Evolutionary conservation across 2,888 invertebrate genomes (phyloP).

Genomic region (Euspilapteryx auroguttella): DNA sequence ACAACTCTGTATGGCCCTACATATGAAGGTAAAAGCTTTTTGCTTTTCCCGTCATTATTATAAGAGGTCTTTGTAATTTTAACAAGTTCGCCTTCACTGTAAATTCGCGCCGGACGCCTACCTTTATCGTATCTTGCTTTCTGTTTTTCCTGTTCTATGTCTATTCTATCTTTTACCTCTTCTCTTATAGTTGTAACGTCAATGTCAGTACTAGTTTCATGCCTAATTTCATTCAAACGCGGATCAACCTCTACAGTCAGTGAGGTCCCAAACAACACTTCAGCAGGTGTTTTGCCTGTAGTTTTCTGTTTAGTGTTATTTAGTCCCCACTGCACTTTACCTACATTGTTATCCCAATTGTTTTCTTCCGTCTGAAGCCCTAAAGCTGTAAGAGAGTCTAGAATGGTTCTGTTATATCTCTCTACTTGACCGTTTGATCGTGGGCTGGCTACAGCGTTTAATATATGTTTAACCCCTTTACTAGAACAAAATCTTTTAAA

Average conservation of each 20-base stretch:
- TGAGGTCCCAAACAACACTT: conserved; percentile 12
- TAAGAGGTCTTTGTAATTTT: no score
- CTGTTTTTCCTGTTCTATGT: no score
- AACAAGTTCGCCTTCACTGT: conserved; percentile 5
- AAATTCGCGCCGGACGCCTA: conserved; percentile 4
- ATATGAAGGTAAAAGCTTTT: conserved; percentile 5
- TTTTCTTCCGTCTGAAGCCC: no score
- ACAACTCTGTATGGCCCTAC: conserved; percentile 6
- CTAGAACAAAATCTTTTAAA: conserved; percentile 18
- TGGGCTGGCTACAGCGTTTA: conserved; percentile 12
- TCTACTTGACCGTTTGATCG: conserved; percentile 14
- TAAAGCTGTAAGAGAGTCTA: no score
- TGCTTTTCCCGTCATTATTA: conserved; percentile 7
- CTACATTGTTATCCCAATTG: no score
- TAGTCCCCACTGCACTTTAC: conserved; percentile 12
- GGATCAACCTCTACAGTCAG: conserved; percentile 4
- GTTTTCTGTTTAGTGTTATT: conserved; percentile 14
- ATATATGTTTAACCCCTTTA: conserved; percentile 10
- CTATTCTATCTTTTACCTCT: no score
- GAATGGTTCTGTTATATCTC: no score
- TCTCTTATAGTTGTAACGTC: no score
- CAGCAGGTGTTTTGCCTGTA: conserved; percentile 10
- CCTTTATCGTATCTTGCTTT: conserved; percentile 5
- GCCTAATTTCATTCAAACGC: no score
- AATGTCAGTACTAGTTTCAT: no score